Evolutionary conservation across 2,797 vertebrate genomes (phyloP).

Genomic region (Pseudopleuronectes americanus): DNA sequence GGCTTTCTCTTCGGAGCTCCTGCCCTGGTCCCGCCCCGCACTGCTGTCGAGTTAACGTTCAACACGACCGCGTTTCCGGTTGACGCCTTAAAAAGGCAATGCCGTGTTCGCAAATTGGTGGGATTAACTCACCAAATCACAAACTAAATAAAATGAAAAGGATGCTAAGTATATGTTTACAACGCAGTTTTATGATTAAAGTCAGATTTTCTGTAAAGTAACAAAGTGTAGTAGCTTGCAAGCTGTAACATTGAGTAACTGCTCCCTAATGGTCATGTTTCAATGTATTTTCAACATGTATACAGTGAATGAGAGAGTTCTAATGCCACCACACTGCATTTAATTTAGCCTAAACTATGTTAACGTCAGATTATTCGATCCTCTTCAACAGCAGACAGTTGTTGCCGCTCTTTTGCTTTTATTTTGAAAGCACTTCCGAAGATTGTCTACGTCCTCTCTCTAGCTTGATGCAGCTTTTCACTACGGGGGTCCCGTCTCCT

Average conservation of each 20-base stretch:
- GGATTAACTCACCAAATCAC: not conserved
- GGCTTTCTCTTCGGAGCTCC: conserved; percentile 32
- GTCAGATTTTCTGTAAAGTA: no score
- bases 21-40: not conserved
- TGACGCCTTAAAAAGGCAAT: conserved; percentile 23
- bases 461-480: conserved; percentile 14
- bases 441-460: rapidly evolving
- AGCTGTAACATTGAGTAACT: no score
- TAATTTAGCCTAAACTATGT: not conserved
- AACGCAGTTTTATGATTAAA: no score
- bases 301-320: no score
- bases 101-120: rapidly evolving
- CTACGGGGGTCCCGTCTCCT: conserved; percentile 34
- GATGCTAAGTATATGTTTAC: no score
- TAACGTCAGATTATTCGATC: not conserved
- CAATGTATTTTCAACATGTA: no score
- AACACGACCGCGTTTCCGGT: not conserved
- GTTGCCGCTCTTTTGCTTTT: not conserved
- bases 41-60: rapidly evolving
- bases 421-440: conserved; percentile 24
- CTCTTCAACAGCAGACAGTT: not conserved
- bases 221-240: no score
- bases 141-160: not conserved
- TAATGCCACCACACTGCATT: no score
- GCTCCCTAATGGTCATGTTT: no score